Evolutionary conservation across 2,113 vertebrate genomes (phyloP).

Genomic region (Ia io): DNA sequence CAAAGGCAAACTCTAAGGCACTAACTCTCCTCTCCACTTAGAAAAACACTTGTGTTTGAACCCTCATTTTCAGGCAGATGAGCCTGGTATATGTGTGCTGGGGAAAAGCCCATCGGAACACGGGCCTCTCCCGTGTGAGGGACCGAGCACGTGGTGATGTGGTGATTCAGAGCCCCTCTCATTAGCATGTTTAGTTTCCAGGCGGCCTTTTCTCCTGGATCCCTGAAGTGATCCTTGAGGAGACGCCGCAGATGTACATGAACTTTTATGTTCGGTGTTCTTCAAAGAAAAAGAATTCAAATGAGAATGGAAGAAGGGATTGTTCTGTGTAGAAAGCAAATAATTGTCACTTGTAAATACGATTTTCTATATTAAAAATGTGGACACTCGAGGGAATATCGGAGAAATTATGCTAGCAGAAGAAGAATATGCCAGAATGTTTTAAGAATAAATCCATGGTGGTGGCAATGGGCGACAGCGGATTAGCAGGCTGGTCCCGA

Average conservation of each 20-base stretch:
- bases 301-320: neutral
- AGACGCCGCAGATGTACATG: neutral
- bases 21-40: neutral
- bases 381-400: neutral
- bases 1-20: neutral
- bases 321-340: neutral
- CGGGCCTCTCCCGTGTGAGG: neutral
- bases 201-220: neutral
- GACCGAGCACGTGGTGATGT: fast-evolving
- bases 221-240: neutral
- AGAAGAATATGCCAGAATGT: neutral
- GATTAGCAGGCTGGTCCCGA: neutral
- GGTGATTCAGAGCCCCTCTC: neutral
- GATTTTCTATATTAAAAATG: neutral
- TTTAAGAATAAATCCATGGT: neutral
- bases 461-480: neutral
- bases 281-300: conserved; percentile 61
- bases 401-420: neutral
- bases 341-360: conserved; percentile 25
- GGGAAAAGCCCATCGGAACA: neutral
- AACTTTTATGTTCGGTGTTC: neutral
- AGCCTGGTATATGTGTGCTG: fast-evolving
- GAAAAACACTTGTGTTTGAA: neutral
- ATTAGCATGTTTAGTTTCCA: fast-evolving
- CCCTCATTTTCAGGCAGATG: neutral